phyloP scores from a whole-genome alignment of 92 coral and sea anemone species.

The Pocillopora meandrina region DNA sequence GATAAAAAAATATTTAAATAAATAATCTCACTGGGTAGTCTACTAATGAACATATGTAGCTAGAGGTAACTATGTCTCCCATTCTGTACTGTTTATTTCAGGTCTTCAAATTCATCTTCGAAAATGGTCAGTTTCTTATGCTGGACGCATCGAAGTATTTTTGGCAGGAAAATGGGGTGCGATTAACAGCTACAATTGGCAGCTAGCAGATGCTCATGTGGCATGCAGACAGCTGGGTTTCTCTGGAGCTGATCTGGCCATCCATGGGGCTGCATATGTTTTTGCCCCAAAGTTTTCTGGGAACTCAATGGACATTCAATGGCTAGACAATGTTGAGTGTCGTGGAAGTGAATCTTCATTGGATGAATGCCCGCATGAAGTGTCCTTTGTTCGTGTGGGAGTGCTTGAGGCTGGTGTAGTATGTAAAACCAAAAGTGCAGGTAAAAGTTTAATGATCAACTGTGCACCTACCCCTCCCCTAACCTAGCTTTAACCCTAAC shows the following conservation, averaged over 20 bases:
- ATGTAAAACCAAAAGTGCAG: constrained; percentile 44
- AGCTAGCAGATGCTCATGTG: constrained; percentile 64
- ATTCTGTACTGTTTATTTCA: neutral
- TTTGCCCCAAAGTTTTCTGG: neutral
- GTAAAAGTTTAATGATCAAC: constrained; percentile 9
- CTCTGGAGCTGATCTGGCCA: constrained; percentile 49
- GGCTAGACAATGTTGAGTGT: constrained; percentile 54
- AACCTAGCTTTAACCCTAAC: too few relatives aligned
- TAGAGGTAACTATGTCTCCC: too few relatives aligned
- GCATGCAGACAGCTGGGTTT: constrained; percentile 59
- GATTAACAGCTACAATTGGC: constrained; percentile 53
- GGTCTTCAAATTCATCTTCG: constrained; percentile 36
- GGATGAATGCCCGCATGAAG: constrained; percentile 46
- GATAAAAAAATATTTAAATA: too few relatives aligned
- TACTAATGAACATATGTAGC: too few relatives aligned
- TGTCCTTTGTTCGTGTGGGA: constrained; percentile 34
- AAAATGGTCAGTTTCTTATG: constrained; percentile 9
- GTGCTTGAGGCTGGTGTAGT: constrained; percentile 62
- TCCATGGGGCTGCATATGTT: constrained; percentile 53
- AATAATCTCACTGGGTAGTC: too few relatives aligned
- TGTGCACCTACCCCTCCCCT: too few relatives aligned
- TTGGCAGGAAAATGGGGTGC: constrained; percentile 63
- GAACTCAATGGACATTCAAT: constrained; percentile 19
- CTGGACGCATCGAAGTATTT: constrained; percentile 67
- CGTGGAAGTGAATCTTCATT: constrained; percentile 51